Base-by-base conservation (phyloP, 2,797 vertebrate genomes). In the Amniataba percoides region DNA sequence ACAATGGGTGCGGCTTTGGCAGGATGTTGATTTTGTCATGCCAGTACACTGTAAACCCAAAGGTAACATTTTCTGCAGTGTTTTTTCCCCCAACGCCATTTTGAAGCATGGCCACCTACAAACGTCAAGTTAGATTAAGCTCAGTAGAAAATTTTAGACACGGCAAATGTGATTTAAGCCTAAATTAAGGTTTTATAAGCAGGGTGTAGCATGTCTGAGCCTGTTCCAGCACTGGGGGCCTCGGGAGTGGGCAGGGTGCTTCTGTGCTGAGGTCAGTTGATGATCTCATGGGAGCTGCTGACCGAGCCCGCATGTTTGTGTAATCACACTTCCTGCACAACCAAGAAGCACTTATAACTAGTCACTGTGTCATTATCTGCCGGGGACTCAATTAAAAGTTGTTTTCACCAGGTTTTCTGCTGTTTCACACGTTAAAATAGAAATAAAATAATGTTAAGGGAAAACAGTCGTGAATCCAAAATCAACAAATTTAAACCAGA, bases 251-350 rank as follows among this genome's bases (percentile, higher is more conserved):
- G 80, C 82, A 64, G 85, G 72, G 80, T 65, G 57, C 61, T 72
- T 77, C 71, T 25, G 55, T 66, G 68, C 91, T 89, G 88, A 69
- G 82, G 77, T 91, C 85, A 87, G 80, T 49, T 60, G 34, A 88
- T 93, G 88, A 93, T 79, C 86, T 94, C 89, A 91, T 91, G 76
- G 75, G 80, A 88, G 71, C 70, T 55, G 77, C 80, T 77, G 60
- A 72, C 81, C 76, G 62, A 43, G 51, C 74, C 77, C 57, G 67
- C 85, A 81, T 88, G 82, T 88, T 87, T 85, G 83, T 78, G 64
- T 83, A 78, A 83, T 86, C 77, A 64, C 36, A 14, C 77, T 88
- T 90, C 85, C 83, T 89, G 74, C 62, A 53, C 49, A 81, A 65
- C 21, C 40, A 39, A 84, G 43, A 75, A 43, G 15, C 46, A 39